Evolutionary conservation across 2,113 vertebrate genomes (phyloP).

Genomic region (pig (Sus scrofa)): DNA sequence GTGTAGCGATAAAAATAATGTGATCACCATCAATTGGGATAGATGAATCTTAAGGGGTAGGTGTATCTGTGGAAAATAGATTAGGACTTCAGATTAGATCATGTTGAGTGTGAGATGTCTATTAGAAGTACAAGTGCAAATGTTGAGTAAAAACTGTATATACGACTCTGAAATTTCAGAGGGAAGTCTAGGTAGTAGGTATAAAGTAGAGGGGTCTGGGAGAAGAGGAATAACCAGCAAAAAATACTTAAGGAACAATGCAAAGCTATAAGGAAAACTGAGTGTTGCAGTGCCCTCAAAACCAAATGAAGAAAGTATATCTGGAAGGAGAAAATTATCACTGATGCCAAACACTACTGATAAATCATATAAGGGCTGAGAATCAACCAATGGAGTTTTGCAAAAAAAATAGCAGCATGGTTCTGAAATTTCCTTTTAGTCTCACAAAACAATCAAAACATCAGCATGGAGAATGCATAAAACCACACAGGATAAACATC

Average conservation of each 20-base stretch:
- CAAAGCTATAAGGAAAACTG: not conserved
- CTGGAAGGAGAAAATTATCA: not conserved
- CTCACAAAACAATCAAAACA: not conserved
- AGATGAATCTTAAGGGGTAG: not conserved
- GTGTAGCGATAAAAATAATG: not conserved
- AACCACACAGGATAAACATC: not conserved
- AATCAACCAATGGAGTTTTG: not conserved
- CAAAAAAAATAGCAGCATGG: not conserved
- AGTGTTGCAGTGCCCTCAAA: not conserved
- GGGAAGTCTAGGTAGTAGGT: not conserved
- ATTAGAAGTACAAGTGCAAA: not conserved
- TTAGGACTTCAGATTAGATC: too few species aligned
- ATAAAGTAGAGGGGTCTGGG: not conserved
- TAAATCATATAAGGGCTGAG: not conserved
- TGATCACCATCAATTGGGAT: not conserved
- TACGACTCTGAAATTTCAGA: not conserved
- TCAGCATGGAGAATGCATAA: not conserved
- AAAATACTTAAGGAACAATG: not conserved
- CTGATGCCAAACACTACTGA: not conserved
- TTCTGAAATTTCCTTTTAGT: not conserved
- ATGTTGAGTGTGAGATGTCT: not conserved
- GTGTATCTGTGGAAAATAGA: not conserved
- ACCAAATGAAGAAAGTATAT: not conserved
- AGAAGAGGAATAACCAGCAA: not conserved
- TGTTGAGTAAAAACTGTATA: not conserved